phyloP scores from a whole-genome alignment of 2,797 vertebrate species.

The Spatula versicolor region DNA sequence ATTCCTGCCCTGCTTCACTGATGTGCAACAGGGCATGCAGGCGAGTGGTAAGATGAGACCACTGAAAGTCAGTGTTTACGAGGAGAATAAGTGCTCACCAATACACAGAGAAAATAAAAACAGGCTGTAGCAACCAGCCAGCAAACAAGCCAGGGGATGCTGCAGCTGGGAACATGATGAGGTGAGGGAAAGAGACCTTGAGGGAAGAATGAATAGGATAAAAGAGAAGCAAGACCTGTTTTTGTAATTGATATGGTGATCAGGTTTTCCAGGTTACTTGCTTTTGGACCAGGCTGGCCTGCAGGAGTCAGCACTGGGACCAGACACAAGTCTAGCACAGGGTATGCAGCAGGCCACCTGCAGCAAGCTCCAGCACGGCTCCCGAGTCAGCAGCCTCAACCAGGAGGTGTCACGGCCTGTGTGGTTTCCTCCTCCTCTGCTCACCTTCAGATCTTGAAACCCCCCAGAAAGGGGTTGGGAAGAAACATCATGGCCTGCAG shows the following conservation, averaged over 20 bases:
- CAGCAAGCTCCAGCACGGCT: background rate
- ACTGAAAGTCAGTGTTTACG: background rate
- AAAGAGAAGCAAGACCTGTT: background rate
- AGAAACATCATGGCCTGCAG: background rate
- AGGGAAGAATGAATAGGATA: background rate
- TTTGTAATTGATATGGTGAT: slow-evolving; percentile 3
- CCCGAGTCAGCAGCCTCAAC: background rate
- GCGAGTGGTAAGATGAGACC: background rate
- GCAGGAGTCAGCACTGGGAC: background rate
- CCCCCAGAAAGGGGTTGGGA: background rate
- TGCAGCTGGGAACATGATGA: background rate
- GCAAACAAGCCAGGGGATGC: background rate
- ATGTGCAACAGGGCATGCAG: background rate
- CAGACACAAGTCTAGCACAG: background rate
- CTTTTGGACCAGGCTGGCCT: slow-evolving; percentile 16
- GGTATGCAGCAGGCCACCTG: background rate
- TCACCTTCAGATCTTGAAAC: background rate
- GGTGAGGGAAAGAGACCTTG: background rate
- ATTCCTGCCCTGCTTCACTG: background rate
- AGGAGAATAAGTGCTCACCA: background rate
- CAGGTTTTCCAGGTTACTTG: slow-evolving; percentile 36
- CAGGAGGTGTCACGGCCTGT: fast-evolving
- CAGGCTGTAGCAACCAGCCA: fast-evolving
- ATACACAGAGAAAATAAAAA: background rate
- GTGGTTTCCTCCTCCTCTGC: background rate